Percentiles rank a stretch among this genome's conserved stretches.
phyloP scores from a whole-genome alignment of 1,140 invertebrate genomes.

The Pectinophora gossypiella region DNA sequence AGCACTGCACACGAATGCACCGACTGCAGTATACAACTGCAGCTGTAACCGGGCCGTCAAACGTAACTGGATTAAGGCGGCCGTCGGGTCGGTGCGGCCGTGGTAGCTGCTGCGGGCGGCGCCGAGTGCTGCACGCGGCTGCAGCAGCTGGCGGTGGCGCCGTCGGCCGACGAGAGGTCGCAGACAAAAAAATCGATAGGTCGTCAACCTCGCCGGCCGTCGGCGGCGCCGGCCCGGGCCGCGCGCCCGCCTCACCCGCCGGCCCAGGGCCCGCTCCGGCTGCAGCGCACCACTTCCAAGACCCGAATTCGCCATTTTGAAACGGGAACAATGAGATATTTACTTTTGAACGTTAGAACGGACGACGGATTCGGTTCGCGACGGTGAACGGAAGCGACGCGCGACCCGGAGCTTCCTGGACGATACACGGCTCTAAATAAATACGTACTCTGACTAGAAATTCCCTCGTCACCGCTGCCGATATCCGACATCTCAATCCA shows the following conservation, averaged over 20 bases:
- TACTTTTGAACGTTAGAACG: slow-evolving; percentile 62
- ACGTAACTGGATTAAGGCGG: neutral
- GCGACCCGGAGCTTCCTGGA: slow-evolving; percentile 32
- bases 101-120: slow-evolving; percentile 42
- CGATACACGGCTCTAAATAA: slow-evolving; percentile 49
- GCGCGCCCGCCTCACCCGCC: slow-evolving; percentile 35
- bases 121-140: slow-evolving; percentile 23
- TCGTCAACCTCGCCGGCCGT: slow-evolving; percentile 59
- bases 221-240: slow-evolving; percentile 52
- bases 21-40: neutral
- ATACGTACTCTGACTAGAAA: slow-evolving; percentile 83
- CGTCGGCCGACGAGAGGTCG: slow-evolving; percentile 71
- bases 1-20: neutral
- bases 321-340: slow-evolving; percentile 75
- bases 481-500: slow-evolving; percentile 83
- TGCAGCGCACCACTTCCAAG: slow-evolving; percentile 45
- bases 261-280: slow-evolving; percentile 35
- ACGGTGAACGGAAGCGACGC: slow-evolving; percentile 40
- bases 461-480: slow-evolving; percentile 82
- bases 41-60: slow-evolving; percentile 10
- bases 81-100: slow-evolving; percentile 23
- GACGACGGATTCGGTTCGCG: slow-evolving; percentile 34
- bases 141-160: slow-evolving; percentile 46
- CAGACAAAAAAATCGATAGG: slow-evolving; percentile 74
- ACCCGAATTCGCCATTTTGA: slow-evolving; percentile 73